phyloP scores from a whole-genome alignment of 2,888 invertebrate species.

The Acanthosepion pharaonis region DNA sequence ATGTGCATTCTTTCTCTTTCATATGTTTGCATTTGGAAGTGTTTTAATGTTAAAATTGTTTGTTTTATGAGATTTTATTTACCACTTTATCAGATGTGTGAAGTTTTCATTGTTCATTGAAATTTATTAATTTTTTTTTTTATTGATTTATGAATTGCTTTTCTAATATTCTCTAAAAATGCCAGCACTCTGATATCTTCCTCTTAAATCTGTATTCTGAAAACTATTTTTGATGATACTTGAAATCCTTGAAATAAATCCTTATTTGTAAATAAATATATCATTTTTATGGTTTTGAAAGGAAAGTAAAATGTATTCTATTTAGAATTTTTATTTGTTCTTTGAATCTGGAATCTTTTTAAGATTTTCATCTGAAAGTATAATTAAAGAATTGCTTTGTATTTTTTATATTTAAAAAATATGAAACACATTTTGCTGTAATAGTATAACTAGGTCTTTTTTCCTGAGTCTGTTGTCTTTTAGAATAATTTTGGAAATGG shows the following conservation, averaged over 20 bases:
- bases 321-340: not conserved
- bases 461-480: not conserved
- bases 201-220: not conserved
- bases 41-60: not conserved
- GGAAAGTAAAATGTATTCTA: not conserved
- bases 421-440: not conserved
- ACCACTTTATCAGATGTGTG: not conserved
- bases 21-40: not conserved
- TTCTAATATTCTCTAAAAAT: not conserved
- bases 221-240: not conserved
- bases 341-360: not conserved
- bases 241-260: not conserved
- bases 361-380: no score
- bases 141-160: not conserved
- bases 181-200: not conserved
- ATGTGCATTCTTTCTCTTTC: not conserved
- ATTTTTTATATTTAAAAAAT: not conserved
- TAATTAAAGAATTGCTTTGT: no score
- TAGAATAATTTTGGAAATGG: not conserved
- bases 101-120: not conserved
- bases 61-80: not conserved
- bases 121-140: not conserved
- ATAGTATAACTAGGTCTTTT: not conserved
- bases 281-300: not conserved
- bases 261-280: not conserved